A percentile compares a stretch with the other conserved stretches of the same genome.
These are phyloP conservation scores for Lepidonotus clava DNA, from an alignment of 2,888 invertebrate genomes.

Conservation along the genomic window DNA sequence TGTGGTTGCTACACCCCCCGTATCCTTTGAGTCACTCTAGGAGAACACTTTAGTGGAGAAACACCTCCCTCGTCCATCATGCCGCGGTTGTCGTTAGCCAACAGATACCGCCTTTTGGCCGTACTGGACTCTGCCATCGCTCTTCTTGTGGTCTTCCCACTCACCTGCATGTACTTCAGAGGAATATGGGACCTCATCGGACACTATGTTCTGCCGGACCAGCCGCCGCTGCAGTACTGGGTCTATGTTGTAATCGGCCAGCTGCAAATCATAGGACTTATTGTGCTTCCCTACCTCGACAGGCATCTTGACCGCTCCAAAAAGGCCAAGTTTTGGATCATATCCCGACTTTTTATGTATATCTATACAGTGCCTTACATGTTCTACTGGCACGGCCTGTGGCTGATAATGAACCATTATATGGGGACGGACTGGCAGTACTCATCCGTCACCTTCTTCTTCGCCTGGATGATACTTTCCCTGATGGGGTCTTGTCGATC, in stretches of 20 bases:
- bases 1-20: too few relatives aligned
- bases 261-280: neutral
- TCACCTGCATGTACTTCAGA: slow-evolving; percentile 7
- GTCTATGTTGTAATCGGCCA: neutral
- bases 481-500: neutral
- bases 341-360: neutral
- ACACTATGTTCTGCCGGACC: slow-evolving; percentile 1
- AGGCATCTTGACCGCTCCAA: neutral
- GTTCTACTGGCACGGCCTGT: neutral
- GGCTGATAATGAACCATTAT: neutral
- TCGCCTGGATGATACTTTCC: neutral
- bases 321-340: neutral
- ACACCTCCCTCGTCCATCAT: too few relatives aligned
- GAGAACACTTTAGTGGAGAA: too few relatives aligned
- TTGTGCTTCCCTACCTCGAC: neutral
- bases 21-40: too few relatives aligned
- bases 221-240: slow-evolving; percentile 16
- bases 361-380: neutral
- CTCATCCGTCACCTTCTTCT: neutral
- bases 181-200: slow-evolving; percentile 44
- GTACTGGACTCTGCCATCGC: slow-evolving; percentile 14
- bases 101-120: neutral
- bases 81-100: too few relatives aligned
- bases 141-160: slow-evolving; percentile 20
- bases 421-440: neutral